Percentiles rank a stretch among this genome's conserved stretches.
Evolutionary conservation across 2,113 vertebrate species (phyloP).

Genomic region (Cepphus grylle): DNA sequence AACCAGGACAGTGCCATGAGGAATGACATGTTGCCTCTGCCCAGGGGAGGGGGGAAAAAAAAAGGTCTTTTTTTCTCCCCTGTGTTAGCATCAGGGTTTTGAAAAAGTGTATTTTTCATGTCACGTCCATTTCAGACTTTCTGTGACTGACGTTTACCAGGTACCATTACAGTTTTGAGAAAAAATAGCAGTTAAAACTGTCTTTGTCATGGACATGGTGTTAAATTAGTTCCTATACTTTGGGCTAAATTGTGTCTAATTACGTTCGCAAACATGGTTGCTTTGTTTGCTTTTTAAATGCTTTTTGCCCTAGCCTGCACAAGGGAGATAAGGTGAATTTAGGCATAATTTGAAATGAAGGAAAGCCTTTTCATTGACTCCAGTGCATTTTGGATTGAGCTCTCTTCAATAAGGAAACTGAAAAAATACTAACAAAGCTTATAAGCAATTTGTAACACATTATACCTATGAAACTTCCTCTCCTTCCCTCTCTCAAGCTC

Average conservation of each 20-base stretch:
- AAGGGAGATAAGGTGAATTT: background rate
- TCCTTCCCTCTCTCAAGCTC: background rate
- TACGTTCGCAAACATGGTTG: background rate
- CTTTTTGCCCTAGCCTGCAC: background rate
- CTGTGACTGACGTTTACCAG: background rate
- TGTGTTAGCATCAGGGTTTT: background rate
- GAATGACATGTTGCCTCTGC: background rate
- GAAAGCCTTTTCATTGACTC: background rate
- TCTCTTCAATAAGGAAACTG: background rate
- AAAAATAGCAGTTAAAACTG: background rate
- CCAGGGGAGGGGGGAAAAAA: no score
- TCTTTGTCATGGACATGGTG: background rate
- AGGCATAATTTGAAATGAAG: background rate
- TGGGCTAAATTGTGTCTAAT: background rate
- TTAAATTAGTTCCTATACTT: background rate
- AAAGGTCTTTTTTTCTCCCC: background rate
- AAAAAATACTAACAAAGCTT: background rate
- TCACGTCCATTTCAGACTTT: background rate
- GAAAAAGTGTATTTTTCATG: background rate
- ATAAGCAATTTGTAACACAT: background rate
- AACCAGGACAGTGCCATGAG: background rate
- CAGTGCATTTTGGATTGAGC: background rate
- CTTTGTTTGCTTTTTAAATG: background rate
- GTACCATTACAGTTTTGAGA: background rate
- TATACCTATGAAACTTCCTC: background rate